These are phyloP conservation scores for Andricus grossulariae DNA, from an alignment of 1,140 invertebrate species.

Conservation along the genomic window DNA sequence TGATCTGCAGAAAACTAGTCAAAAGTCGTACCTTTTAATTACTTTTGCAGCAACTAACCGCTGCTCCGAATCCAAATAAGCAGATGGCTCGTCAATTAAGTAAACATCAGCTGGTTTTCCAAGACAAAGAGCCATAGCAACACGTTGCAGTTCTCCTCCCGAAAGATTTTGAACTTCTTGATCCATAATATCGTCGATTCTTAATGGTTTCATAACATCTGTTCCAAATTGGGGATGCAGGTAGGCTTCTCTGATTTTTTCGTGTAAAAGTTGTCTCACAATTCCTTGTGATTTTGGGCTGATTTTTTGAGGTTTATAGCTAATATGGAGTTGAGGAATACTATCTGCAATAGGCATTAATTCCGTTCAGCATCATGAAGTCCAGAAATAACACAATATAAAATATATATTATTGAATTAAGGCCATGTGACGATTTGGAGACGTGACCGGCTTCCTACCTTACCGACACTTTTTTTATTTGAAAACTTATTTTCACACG, in stretches of 20 bases:
- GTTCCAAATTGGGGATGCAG: slow-evolving; percentile 98
- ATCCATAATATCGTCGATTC: slow-evolving; percentile 98
- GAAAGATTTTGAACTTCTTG: slow-evolving; percentile 99
- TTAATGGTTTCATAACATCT: slow-evolving; percentile 99
- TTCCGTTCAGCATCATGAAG: background rate
- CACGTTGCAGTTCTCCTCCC: slow-evolving; percentile 99
- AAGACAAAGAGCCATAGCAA: slow-evolving; percentile 95
- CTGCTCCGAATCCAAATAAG: slow-evolving; percentile 99
- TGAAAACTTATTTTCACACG: too few relatives aligned
- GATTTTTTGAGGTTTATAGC: slow-evolving; percentile 99
- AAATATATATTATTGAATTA: too few relatives aligned
- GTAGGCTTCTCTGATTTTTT: slow-evolving; percentile 98
- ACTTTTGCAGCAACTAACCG: slow-evolving; percentile 99
- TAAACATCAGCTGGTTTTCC: slow-evolving; percentile 99
- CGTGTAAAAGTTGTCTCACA: slow-evolving; percentile 93
- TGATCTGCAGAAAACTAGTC: background rate
- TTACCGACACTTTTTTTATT: too few relatives aligned
- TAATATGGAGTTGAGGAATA: slow-evolving; percentile 96
- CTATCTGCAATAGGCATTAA: slow-evolving; percentile 77
- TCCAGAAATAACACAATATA: too few relatives aligned
- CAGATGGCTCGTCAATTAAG: slow-evolving; percentile 99
- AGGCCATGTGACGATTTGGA: too few relatives aligned
- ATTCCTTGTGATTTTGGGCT: slow-evolving; percentile 97
- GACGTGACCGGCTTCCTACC: too few relatives aligned
- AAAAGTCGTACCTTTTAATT: slow-evolving; percentile 88